phyloP scores from a whole-genome alignment of 2,797 vertebrate genomes.

The Alectoris magna region DNA sequence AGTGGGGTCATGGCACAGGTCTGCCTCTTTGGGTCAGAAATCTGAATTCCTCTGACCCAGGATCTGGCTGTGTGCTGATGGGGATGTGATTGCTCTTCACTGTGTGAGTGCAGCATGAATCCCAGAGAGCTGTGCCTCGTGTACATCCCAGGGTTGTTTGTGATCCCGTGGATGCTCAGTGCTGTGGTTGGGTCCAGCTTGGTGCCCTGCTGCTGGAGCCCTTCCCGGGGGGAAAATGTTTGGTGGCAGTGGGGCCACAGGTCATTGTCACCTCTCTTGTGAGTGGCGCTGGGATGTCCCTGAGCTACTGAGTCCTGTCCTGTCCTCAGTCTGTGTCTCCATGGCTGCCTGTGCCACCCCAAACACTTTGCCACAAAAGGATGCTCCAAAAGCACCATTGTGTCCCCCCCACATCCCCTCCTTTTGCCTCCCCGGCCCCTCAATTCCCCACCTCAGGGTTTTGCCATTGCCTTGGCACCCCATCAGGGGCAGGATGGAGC shows the following conservation, averaged over 20 bases:
- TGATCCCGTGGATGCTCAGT: neutral
- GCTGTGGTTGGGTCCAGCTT: neutral
- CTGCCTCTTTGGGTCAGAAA: slow-evolving; percentile 35
- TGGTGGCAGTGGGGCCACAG: neutral
- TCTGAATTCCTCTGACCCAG: slow-evolving; percentile 33
- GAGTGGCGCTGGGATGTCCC: neutral
- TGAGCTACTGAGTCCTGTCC: neutral
- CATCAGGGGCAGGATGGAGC: slow-evolving; percentile 62
- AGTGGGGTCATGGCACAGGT: neutral
- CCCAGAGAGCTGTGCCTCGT: neutral
- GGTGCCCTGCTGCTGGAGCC: neutral
- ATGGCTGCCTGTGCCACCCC: accelerated
- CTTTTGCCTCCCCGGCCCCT: neutral
- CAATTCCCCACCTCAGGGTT: neutral
- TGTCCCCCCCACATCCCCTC: neutral
- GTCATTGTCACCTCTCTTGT: accelerated
- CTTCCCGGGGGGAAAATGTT: neutral
- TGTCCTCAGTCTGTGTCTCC: neutral
- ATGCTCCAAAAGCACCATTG: neutral
- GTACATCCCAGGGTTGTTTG: slow-evolving; percentile 10
- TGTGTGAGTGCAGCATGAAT: neutral
- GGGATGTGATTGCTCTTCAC: neutral
- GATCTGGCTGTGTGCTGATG: neutral
- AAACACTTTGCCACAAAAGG: neutral
- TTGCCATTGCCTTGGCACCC: slow-evolving; percentile 46